Evolutionary conservation across 1,140 invertebrate genomes (phyloP).

Genomic region (Leptonema lineaticorne): DNA sequence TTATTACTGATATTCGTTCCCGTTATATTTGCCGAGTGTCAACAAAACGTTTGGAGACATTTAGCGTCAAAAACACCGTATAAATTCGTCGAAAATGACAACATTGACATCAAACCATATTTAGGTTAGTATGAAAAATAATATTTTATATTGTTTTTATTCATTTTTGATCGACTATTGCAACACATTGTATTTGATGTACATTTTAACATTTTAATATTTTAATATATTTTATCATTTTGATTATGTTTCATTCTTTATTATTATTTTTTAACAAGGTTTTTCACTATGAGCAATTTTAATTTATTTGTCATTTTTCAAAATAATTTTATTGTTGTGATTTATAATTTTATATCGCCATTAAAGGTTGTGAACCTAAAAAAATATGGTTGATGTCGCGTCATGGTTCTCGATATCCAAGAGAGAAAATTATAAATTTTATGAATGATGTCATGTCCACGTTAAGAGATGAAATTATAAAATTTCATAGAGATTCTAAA

Average conservation of each 20-base stretch:
- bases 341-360: conserved; percentile 19
- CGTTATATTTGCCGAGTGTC: neutral
- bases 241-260: conserved; percentile 24
- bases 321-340: neutral
- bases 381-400: conserved; percentile 68
- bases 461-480: conserved; percentile 56
- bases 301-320: neutral
- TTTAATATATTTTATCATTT: too few relatives aligned
- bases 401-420: conserved; percentile 69
- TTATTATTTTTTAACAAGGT: neutral
- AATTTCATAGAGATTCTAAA: conserved; percentile 26
- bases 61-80: conserved; percentile 64
- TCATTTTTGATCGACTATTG: too few relatives aligned
- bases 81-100: conserved; percentile 60
- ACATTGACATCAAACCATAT: conserved; percentile 55
- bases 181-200: too few relatives aligned
- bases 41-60: neutral
- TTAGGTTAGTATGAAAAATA: conserved; percentile 56
- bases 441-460: conserved; percentile 55
- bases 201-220: too few relatives aligned
- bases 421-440: conserved; percentile 53
- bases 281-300: neutral
- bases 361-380: conserved; percentile 59
- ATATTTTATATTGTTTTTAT: too few relatives aligned
- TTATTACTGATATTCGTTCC: neutral